Conservation (phyloP, 2,113 vertebrate species). For the Chitala chitala region DNA sequence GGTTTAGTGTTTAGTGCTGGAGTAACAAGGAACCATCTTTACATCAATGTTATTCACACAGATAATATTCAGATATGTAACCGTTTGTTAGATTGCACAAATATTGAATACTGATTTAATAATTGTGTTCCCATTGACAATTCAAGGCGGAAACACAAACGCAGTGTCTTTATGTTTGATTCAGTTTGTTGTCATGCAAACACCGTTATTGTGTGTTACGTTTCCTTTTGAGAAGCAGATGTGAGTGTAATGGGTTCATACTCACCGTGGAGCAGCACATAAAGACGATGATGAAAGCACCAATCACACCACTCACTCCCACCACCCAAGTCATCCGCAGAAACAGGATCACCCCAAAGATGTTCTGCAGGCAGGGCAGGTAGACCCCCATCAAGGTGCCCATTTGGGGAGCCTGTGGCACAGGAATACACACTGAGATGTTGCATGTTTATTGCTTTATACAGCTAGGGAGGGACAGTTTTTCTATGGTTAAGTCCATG, state of each 20-base stretch:
- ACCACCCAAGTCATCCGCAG: conserved; percentile 97
- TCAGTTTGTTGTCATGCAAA: background rate
- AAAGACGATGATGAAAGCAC: conserved; percentile 90
- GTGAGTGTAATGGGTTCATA: conserved; percentile 28
- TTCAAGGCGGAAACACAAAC: too few relatives aligned
- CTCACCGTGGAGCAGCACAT: conserved; percentile 96
- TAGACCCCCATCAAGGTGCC: conserved; percentile 98
- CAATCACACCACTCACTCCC: conserved; percentile 83
- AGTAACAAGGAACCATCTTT: too few relatives aligned
- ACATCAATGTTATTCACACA: too few relatives aligned
- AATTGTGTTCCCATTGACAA: too few relatives aligned
- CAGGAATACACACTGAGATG: conserved; percentile 23
- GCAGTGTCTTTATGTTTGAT: too few relatives aligned
- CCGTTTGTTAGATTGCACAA: too few relatives aligned
- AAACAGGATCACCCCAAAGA: conserved; percentile 96
- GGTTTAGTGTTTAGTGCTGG: too few relatives aligned
- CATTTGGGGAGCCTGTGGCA: conserved; percentile 80
- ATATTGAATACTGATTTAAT: too few relatives aligned
- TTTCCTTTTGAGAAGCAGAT: background rate
- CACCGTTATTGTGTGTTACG: background rate
- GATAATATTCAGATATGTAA: too few relatives aligned
- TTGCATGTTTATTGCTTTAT: too few relatives aligned
- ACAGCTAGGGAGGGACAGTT: too few relatives aligned
- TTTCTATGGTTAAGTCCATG: too few relatives aligned
- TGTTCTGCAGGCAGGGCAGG: conserved; percentile 95